Evolutionary conservation across 2,888 invertebrate genomes (phyloP).

Genomic region (Dasypolia templi): DNA sequence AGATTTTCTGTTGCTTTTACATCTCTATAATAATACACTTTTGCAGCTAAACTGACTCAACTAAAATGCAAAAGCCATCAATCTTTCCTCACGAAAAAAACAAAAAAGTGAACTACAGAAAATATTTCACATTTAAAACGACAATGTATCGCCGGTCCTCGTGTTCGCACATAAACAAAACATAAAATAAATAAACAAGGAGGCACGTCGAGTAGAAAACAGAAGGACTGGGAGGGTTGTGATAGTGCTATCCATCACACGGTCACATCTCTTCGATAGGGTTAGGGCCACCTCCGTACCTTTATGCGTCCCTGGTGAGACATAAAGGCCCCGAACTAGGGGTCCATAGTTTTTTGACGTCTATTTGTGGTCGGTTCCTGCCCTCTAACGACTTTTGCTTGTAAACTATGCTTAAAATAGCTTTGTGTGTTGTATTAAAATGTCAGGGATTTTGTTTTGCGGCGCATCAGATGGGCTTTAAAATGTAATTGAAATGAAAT

Average conservation of each 20-base stretch:
- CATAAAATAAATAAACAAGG: constrained; percentile 88
- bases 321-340: constrained; percentile 85
- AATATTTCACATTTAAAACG: constrained; percentile 67
- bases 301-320: constrained; percentile 89
- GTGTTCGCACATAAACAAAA: constrained; percentile 88
- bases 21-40: constrained; percentile 39
- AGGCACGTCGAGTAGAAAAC: constrained; percentile 79
- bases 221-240: constrained; percentile 85
- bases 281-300: constrained; percentile 89
- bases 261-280: constrained; percentile 90
- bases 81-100: constrained; percentile 41
- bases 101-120: constrained; percentile 67
- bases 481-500: constrained; percentile 66
- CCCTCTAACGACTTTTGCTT: constrained; percentile 84
- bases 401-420: constrained; percentile 73
- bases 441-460: constrained; percentile 44
- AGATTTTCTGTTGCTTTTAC: constrained; percentile 15
- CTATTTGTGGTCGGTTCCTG: constrained; percentile 89
- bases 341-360: constrained; percentile 89
- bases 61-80: constrained; percentile 54
- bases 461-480: constrained; percentile 54
- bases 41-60: constrained; percentile 47
- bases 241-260: constrained; percentile 89
- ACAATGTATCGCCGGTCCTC: constrained; percentile 64
- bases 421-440: constrained; percentile 61